phyloP scores from a whole-genome alignment of 2,888 invertebrate species.

The Nomada fucata region DNA sequence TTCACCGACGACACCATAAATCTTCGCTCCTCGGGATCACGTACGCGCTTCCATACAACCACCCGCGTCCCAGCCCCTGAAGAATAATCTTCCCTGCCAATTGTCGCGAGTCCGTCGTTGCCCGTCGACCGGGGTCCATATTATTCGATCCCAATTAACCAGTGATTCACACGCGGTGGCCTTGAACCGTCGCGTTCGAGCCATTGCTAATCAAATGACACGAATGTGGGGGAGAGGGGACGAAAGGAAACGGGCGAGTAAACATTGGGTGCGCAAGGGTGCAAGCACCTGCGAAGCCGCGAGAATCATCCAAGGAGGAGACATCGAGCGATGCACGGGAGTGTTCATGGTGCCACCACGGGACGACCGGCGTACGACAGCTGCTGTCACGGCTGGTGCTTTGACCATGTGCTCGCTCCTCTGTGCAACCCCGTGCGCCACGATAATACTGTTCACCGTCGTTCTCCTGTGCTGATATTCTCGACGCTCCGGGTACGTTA shows the following conservation, averaged over 20 bases:
- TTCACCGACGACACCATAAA: conserved; percentile 19
- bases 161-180: conserved; percentile 49
- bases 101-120: conserved; percentile 6
- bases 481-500: conserved; percentile 6
- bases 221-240: neutral
- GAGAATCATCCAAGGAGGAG: conserved; percentile 11
- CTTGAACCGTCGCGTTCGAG: conserved; percentile 41
- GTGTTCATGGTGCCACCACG: conserved; percentile 11
- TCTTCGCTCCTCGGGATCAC: conserved; percentile 5
- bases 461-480: conserved; percentile 19
- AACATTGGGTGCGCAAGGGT: neutral
- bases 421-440: conserved; percentile 41
- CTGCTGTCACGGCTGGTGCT: conserved; percentile 79
- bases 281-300: conserved; percentile 44
- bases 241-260: neutral
- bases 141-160: conserved; percentile 35
- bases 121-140: conserved; percentile 13
- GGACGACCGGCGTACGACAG: conserved; percentile 72
- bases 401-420: conserved; percentile 74
- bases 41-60: conserved; percentile 21
- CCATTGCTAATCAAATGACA: conserved; percentile 43
- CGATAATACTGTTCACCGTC: conserved; percentile 6
- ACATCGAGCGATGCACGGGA: conserved; percentile 16
- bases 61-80: conserved; percentile 15
- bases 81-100: conserved; percentile 32